Percentiles rank a stretch among this genome's conserved stretches.
Conservation (phyloP, 2,113 vertebrate species). For the Proterorhinus semilunaris region DNA sequence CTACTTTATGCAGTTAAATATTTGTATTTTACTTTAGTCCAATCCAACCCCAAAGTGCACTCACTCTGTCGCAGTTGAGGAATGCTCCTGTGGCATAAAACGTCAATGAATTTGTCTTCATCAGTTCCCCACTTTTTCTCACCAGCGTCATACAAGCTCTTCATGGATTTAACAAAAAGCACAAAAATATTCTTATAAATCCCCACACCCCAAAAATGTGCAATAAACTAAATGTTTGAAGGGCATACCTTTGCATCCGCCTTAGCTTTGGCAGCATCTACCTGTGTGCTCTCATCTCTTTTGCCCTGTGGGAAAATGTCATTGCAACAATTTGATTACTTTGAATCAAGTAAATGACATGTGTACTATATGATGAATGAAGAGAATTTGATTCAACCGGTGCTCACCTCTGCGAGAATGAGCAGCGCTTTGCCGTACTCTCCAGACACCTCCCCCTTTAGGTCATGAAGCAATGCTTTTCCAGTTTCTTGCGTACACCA, state of each 20-base stretch:
- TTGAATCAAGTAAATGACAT: not conserved
- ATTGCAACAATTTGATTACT: not conserved
- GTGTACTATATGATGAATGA: not conserved
- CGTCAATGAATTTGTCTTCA: conserved; percentile 81
- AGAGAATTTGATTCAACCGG: not conserved
- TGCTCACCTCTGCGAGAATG: conserved; percentile 80
- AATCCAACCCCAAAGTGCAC: not conserved
- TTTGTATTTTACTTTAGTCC: not conserved
- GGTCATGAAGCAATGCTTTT: conserved; percentile 72
- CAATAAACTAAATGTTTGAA: not conserved
- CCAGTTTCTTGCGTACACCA: conserved; percentile 73
- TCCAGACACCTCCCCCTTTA: conserved; percentile 83
- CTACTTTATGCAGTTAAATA: no score
- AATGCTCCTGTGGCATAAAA: conserved; percentile 81
- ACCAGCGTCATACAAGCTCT: conserved; percentile 82
- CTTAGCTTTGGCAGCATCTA: conserved; percentile 78
- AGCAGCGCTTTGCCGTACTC: conserved; percentile 83
- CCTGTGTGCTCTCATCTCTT: conserved; percentile 76
- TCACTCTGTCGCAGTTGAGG: conserved; percentile 81
- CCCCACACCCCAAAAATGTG: not conserved
- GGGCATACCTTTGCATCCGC: conserved; percentile 78
- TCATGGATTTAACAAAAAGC: not conserved
- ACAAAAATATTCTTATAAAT: not conserved
- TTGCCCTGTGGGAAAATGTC: conserved; percentile 66
- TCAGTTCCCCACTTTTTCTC: conserved; percentile 86